Conservation (phyloP, 2,113 vertebrate species). For the Probosciger aterrimus region DNA sequence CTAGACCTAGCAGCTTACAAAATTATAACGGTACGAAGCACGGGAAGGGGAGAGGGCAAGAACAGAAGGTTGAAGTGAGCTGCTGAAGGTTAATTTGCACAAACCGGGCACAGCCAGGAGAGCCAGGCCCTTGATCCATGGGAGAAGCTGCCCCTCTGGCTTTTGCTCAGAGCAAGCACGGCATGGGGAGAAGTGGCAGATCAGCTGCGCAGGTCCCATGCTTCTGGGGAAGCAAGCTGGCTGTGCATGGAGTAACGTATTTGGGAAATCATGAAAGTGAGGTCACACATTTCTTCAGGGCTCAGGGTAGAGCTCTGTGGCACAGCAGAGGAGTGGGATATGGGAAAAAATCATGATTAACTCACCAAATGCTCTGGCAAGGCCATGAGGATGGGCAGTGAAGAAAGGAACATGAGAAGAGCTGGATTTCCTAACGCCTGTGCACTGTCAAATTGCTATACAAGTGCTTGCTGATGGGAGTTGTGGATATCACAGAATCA, state of each 20-base stretch:
- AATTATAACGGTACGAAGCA: not conserved
- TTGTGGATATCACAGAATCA: not conserved
- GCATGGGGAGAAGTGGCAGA: not conserved
- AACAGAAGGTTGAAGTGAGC: conserved; percentile 15
- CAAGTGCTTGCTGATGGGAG: not conserved
- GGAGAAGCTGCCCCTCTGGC: not conserved
- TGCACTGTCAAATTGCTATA: accelerated
- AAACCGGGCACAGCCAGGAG: not conserved
- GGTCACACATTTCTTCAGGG: not conserved
- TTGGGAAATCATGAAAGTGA: not conserved
- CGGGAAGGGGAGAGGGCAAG: not conserved
- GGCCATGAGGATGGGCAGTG: not conserved
- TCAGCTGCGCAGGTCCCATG: accelerated
- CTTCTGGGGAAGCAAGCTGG: not conserved
- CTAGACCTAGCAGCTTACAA: conserved; percentile 2
- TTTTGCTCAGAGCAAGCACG: not conserved
- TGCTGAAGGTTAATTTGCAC: not conserved
- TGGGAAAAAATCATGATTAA: not conserved
- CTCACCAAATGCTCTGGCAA: not conserved
- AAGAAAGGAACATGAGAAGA: not conserved
- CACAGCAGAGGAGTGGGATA: not conserved
- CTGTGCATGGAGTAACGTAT: not conserved
- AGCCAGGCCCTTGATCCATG: not conserved
- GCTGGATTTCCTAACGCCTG: not conserved
- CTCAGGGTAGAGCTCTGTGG: not conserved